Conservation (phyloP, 1,140 invertebrate species). For the Physella acuta region DNA sequence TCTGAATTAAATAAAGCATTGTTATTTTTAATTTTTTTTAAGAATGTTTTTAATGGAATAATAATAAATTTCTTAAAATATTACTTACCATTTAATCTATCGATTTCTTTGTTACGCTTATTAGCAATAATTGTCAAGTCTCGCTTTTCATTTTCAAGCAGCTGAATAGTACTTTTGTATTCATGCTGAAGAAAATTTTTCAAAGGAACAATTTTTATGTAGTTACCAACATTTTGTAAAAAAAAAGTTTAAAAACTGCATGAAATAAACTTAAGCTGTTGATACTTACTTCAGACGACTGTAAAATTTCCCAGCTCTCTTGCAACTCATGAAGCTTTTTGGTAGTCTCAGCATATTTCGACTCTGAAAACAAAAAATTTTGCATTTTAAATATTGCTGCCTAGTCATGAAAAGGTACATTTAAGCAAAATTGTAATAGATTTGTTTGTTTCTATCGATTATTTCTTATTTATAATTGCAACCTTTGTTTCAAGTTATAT, state of each 20-base stretch:
- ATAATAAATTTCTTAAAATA: not conserved
- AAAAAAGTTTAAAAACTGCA: not conserved
- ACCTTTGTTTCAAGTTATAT: no score
- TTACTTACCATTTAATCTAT: conserved; percentile 51
- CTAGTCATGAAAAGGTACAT: no score
- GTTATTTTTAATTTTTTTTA: not conserved
- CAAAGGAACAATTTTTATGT: not conserved
- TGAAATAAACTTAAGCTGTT: no score
- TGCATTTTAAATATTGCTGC: no score
- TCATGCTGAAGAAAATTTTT: conserved; percentile 30
- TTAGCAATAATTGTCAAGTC: conserved; percentile 49
- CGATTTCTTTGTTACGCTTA: conserved; percentile 52
- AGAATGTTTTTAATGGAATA: not conserved
- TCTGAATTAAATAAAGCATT: conserved; percentile 40
- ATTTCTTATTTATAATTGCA: no score
- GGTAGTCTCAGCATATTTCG: conserved; percentile 23
- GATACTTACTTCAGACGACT: conserved; percentile 9
- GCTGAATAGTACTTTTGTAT: conserved; percentile 38
- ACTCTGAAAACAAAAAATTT: conserved; percentile 25
- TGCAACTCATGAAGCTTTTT: conserved; percentile 29
- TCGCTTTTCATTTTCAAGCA: conserved; percentile 53
- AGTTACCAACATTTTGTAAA: not conserved
- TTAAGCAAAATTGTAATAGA: no score
- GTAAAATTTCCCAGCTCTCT: conserved; percentile 20
- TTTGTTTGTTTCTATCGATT: no score